Base-by-base conservation (phyloP, 2,888 invertebrate genomes). In the Petrolisthes manimaculis region DNA sequence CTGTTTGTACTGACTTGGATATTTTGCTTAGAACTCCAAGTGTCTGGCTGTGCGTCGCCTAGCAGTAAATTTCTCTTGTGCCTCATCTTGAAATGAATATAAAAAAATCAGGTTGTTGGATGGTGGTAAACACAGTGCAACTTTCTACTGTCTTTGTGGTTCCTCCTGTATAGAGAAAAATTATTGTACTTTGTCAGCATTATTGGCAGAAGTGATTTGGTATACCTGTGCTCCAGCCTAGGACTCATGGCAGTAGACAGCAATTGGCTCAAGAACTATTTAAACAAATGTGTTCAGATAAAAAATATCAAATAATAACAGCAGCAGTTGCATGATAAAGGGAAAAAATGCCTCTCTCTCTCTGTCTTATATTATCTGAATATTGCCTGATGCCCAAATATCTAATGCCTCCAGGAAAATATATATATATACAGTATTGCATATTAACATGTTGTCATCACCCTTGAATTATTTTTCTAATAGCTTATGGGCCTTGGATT, bases 11-110 rank as follows among this genome's bases (percentile, higher is more conserved):
- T 37, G 55, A 21, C 14, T 80, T 86, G 82, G 67, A 69, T 54
- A 74, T 56, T 75, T 55, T 69, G 79, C 71, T 69, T 69, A 80
- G 74, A n/a, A 18, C 84, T 74, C 37, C 53, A 77, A 37, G 61
- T 71, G 81, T 83, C 24, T 86, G 77, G 75, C 77, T 83, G 83
- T 83, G 67, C 86, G 81, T 80, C 81, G 82, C 86, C 86, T 86
- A 74, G 5, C 55, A 86, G 51, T 80, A 80, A 69, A 56, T 80
- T 71, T 56, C 54, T 81, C 67, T 24, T 78, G 77, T 37, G 24
- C 61, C 61, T 81, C 53, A 21, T n/a, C 75, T 14, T 14, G 71
- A n/a, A 21, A 21, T n/a, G 71, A 71, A 24, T 21, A 71, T 2
- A 18, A 2, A 75, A 75, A 75, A 37, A 8, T 9, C 24, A 75